Evolutionary conservation across 2,888 invertebrate species (phyloP).

Genomic region (Coleophora deauratella): DNA sequence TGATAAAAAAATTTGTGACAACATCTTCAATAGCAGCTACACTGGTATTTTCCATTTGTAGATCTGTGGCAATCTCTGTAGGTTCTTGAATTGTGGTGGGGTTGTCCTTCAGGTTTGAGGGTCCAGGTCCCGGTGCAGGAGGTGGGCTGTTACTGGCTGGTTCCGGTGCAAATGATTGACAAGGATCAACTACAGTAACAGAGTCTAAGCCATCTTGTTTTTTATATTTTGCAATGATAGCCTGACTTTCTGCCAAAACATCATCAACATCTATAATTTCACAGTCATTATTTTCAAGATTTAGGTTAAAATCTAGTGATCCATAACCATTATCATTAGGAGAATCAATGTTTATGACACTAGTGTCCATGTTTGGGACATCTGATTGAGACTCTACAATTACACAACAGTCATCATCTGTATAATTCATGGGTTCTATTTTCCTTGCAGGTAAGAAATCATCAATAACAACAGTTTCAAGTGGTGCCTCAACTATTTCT

Average conservation of each 20-base stretch:
- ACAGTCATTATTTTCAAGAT: conserved; percentile 12
- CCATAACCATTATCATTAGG: conserved; percentile 16
- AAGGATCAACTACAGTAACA: conserved; percentile 17
- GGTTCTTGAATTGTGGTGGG: not conserved
- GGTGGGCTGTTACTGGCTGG: not conserved
- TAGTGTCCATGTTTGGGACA: conserved; percentile 15
- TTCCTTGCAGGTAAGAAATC: conserved; percentile 4
- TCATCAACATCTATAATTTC: conserved; percentile 35
- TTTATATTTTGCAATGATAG: conserved; percentile 21
- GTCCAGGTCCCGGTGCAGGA: not conserved
- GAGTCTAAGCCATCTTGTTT: conserved; percentile 9
- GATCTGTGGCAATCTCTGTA: not conserved
- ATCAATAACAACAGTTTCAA: conserved; percentile 24
- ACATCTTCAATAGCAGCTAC: conserved; percentile 2
- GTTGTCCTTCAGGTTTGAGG: not conserved
- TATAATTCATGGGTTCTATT: not conserved
- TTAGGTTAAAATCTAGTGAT: conserved; percentile 10
- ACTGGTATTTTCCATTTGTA: too few relatives aligned
- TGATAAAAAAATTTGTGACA: conserved; percentile 5
- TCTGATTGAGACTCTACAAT: conserved; percentile 2
- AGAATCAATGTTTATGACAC: conserved; percentile 6
- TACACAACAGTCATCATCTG: conserved; percentile 9
- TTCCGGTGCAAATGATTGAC: not conserved
- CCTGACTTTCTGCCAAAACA: conserved; percentile 29
- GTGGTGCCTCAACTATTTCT: conserved; percentile 21